phyloP scores from a whole-genome alignment of 2,797 vertebrate genomes.

The Squalus acanthias region DNA sequence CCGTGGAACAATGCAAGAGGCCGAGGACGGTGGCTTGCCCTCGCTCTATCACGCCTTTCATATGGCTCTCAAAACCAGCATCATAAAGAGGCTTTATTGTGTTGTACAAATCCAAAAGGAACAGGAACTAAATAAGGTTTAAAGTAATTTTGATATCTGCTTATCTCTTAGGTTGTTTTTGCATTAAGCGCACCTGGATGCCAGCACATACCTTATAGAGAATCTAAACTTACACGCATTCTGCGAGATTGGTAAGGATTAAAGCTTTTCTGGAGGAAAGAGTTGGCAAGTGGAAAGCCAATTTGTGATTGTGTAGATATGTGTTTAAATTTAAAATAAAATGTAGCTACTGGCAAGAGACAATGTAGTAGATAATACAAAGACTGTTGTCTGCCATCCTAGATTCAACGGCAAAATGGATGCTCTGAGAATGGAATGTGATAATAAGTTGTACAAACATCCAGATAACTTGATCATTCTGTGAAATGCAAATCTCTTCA shows the following conservation, averaged over 20 bases:
- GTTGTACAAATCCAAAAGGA: neutral
- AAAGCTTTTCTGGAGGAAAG: neutral
- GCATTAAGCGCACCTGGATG: slow-evolving; percentile 46
- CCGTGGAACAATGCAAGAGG: too few relatives aligned
- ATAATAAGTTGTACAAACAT: neutral
- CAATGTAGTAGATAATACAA: neutral
- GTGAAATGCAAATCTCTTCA: neutral
- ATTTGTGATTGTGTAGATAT: neutral
- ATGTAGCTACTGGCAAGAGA: neutral
- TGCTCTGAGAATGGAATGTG: neutral
- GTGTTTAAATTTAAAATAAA: too few relatives aligned
- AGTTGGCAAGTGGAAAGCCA: neutral
- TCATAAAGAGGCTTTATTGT: too few relatives aligned
- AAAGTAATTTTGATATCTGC: neutral
- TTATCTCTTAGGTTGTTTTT: slow-evolving; percentile 51
- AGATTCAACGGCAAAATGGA: neutral
- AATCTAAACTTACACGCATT: slow-evolving; percentile 52
- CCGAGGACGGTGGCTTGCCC: too few relatives aligned
- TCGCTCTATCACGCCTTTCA: too few relatives aligned
- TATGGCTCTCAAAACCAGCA: too few relatives aligned
- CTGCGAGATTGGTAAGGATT: slow-evolving; percentile 50
- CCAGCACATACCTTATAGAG: slow-evolving; percentile 52
- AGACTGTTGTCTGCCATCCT: neutral
- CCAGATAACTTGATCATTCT: neutral
- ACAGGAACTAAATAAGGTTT: neutral